Evolutionary conservation across 2,113 vertebrate species (phyloP), one percentile per base, ranked within the genome.

Genomic region (Vulpes ferrilata): DNA sequence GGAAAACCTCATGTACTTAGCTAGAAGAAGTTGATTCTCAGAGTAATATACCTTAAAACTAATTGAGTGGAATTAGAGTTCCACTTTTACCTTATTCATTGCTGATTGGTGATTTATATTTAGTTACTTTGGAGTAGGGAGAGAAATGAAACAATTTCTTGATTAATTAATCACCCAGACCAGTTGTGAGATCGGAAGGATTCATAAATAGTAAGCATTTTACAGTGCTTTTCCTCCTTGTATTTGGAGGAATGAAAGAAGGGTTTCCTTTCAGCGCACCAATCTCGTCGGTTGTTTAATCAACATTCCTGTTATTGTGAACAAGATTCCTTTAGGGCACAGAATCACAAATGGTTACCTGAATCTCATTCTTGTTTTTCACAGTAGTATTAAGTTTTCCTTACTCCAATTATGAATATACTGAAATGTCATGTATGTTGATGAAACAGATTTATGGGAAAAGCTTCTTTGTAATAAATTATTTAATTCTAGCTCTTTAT

Each of bases 381-480:
- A 83, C 0, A 69, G 88, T 96, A 85, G 96, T 60, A 97, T 98
- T 62, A 81, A 67, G 20, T 84, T 80, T 88, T 94, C 59, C 80
- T 78, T 71, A 78, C 30, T 95, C 43, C 30, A 71, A 3, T 64
- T 82, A 22, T 62, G 27, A 93, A 38, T 90, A 67, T 7, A 83
- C 9, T 83, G 90, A 94, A 86, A 90, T 92, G 64, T 35, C 32
- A 90, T 97, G 53, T 96, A 88, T 93, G 86, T 95, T 94, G 13
- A 57, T 76, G 81, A 74, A 96, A 94, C 71, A 87, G 43, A 67
- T 91, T 97, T 93, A 90, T 97, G 88, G 78, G 65, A 69, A 30
- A 87, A 55, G 38, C 81, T 95, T 16, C 25, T 79, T 96, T 97
- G 38, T 95, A 89, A 98, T 98, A 97, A 98, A 96, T 94, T 96